phyloP scores from a whole-genome alignment of 2,888 invertebrate species.

The Rhagophthalmus giganteus region DNA sequence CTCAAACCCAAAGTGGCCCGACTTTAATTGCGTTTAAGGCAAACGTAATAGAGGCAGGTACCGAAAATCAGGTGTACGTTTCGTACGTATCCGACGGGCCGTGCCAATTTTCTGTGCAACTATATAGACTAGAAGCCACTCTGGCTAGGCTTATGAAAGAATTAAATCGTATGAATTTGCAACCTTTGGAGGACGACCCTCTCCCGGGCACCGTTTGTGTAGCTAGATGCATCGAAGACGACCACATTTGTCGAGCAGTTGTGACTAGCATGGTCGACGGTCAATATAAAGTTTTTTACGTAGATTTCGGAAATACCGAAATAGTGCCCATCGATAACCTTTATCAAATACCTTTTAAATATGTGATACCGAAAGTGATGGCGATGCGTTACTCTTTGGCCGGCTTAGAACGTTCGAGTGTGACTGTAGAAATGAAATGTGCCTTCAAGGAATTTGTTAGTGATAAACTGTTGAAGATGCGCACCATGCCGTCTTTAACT shows the following conservation, averaged over 20 bases:
- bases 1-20: slow-evolving; percentile 18
- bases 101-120: slow-evolving; percentile 74
- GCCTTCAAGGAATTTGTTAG: slow-evolving; percentile 71
- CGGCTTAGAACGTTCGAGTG: slow-evolving; percentile 63
- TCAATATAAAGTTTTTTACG: slow-evolving; percentile 75
- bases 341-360: slow-evolving; percentile 74
- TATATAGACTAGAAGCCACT: slow-evolving; percentile 63
- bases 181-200: slow-evolving; percentile 67
- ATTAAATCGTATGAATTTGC: slow-evolving; percentile 66
- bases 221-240: slow-evolving; percentile 70
- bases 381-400: slow-evolving; percentile 75
- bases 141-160: slow-evolving; percentile 72
- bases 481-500: slow-evolving; percentile 69
- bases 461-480: slow-evolving; percentile 65
- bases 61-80: slow-evolving; percentile 69
- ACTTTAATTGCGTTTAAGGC: slow-evolving; percentile 60
- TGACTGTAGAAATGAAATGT: slow-evolving; percentile 65
- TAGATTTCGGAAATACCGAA: slow-evolving; percentile 81
- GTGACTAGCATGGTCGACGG: slow-evolving; percentile 73
- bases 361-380: slow-evolving; percentile 71
- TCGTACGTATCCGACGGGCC: slow-evolving; percentile 82
- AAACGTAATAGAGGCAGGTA: slow-evolving; percentile 58
- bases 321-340: slow-evolving; percentile 70
- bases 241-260: slow-evolving; percentile 73
- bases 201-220: slow-evolving; percentile 77